Conservation (phyloP, 2,113 vertebrate species). For the Thymallus thymallus region DNA sequence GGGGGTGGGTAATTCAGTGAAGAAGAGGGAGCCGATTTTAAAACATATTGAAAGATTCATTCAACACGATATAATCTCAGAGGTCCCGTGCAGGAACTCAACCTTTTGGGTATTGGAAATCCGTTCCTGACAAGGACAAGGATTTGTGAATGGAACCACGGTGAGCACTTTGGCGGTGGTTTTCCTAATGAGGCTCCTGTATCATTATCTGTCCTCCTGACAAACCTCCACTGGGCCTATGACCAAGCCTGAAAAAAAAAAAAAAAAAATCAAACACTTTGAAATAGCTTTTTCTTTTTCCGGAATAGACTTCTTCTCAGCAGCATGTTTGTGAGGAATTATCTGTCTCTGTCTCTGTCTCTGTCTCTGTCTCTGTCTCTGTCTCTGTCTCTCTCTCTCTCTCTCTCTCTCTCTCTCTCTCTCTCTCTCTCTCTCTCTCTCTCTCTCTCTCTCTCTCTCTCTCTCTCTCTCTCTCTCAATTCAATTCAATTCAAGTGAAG, state of each 20-base stretch:
- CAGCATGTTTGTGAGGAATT: constrained; percentile 48
- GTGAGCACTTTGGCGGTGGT: background rate
- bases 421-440: no score
- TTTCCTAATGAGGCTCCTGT: background rate
- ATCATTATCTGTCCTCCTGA: constrained; percentile 17
- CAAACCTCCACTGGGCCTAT: constrained; percentile 26
- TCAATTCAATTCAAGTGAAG: no score
- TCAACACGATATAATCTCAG: constrained; percentile 25
- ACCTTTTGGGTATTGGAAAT: background rate
- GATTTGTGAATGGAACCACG: background rate
- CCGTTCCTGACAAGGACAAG: background rate
- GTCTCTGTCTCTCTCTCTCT: no score
- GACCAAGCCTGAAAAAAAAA: constrained; percentile 19
- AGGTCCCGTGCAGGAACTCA: constrained; percentile 13
- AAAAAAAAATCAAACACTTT: constrained; percentile 11
- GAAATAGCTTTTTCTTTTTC: constrained; percentile 45
- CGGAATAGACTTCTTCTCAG: constrained; percentile 43
- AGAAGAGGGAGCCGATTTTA: constrained; percentile 19
- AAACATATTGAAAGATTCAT: constrained; percentile 45
- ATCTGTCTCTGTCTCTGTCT: no score
- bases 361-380: no score
- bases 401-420: no score
- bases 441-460: no score
- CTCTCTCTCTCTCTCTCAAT: no score
- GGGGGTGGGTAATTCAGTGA: constrained; percentile 56